Conservation (phyloP, 1,140 invertebrate genomes). For the Gryon sp. region DNA sequence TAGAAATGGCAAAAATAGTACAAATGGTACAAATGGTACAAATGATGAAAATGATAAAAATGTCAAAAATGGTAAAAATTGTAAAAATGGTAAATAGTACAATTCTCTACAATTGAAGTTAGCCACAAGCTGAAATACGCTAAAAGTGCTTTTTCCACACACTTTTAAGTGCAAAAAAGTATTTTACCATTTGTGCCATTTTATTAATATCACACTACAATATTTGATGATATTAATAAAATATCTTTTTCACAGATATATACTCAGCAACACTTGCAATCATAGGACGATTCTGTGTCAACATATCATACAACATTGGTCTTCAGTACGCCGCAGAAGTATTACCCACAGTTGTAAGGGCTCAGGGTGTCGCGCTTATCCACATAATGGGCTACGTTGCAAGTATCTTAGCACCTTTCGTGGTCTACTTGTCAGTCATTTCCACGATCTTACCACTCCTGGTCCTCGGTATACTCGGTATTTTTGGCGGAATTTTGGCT, state of each 20-base stretch:
- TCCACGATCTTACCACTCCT: slow-evolving; percentile 85
- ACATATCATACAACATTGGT: slow-evolving; percentile 93
- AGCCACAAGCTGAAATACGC: too few relatives aligned
- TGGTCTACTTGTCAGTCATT: slow-evolving; percentile 88
- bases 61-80: too few relatives aligned
- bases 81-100: too few relatives aligned
- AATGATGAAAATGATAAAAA: too few relatives aligned
- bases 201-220: too few relatives aligned
- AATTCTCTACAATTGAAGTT: too few relatives aligned
- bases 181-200: too few relatives aligned
- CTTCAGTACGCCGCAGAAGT: slow-evolving; percentile 93
- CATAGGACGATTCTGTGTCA: slow-evolving; percentile 89
- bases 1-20: too few relatives aligned
- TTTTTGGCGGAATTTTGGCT: slow-evolving; percentile 85
- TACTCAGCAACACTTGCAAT: slow-evolving; percentile 87
- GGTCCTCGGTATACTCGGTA: slow-evolving; percentile 86
- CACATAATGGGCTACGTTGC: slow-evolving; percentile 93
- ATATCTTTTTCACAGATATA: slow-evolving; percentile 79
- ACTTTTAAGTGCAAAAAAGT: too few relatives aligned
- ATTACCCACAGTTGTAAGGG: slow-evolving; percentile 90
- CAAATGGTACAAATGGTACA: too few relatives aligned
- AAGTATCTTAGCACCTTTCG: slow-evolving; percentile 89
- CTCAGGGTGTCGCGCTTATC: slow-evolving; percentile 90
- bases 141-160: too few relatives aligned
- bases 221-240: slow-evolving; percentile 6